phyloP scores from a whole-genome alignment of 2,888 invertebrate genomes.

The Cryptus viduatorius region DNA sequence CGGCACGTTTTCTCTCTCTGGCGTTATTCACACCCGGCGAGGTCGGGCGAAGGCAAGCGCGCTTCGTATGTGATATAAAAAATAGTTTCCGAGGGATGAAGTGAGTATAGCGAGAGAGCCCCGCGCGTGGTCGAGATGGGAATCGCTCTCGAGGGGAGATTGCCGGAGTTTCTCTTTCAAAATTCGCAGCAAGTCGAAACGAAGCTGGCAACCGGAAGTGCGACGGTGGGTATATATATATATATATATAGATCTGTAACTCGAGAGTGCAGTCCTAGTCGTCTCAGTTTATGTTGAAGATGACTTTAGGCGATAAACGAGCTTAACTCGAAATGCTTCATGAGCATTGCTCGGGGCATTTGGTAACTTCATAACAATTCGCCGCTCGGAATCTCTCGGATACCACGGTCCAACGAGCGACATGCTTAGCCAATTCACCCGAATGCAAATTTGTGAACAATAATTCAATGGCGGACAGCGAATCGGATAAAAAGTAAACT shows the following conservation, averaged over 20 bases:
- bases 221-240: slow-evolving; percentile 2
- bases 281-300: slow-evolving; percentile 40
- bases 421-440: slow-evolving; percentile 37
- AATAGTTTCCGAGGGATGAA: slow-evolving; percentile 57
- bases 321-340: slow-evolving; percentile 33
- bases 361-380: slow-evolving; percentile 37
- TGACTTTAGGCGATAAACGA: slow-evolving; percentile 49
- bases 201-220: slow-evolving; percentile 32
- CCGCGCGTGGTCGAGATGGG: slow-evolving; percentile 48
- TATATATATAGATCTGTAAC: not conserved
- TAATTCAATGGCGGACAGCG: not conserved
- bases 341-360: slow-evolving; percentile 32
- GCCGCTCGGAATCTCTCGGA: slow-evolving; percentile 2
- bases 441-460: slow-evolving; percentile 17
- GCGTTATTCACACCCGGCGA: slow-evolving; percentile 57
- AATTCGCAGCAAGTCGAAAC: slow-evolving; percentile 46
- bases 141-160: slow-evolving; percentile 58
- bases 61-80: slow-evolving; percentile 52
- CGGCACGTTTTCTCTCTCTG: slow-evolving; percentile 31
- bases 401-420: slow-evolving; percentile 31
- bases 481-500: too few species aligned
- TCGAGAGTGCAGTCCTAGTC: slow-evolving; percentile 40
- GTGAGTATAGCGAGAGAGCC: slow-evolving; percentile 36
- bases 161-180: slow-evolving; percentile 50
- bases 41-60: not conserved